phyloP scores from a whole-genome alignment of 2,888 invertebrate species.

The Nomada lathburiana region DNA sequence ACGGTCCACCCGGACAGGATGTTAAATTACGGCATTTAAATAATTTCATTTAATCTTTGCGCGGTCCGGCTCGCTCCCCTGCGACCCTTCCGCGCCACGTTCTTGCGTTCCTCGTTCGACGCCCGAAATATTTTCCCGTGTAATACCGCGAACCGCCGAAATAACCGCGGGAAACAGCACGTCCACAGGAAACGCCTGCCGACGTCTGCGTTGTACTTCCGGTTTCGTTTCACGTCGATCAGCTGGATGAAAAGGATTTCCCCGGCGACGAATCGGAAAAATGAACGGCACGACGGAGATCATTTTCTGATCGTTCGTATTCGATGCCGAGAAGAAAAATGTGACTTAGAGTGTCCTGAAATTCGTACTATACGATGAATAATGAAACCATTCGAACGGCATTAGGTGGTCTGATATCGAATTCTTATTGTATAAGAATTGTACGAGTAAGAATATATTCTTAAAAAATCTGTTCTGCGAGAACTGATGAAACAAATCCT shows the following conservation, averaged over 20 bases:
- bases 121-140: slow-evolving; percentile 51
- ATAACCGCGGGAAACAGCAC: slow-evolving; percentile 35
- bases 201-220: slow-evolving; percentile 20
- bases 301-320: slow-evolving; percentile 1
- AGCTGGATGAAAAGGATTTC: slow-evolving; percentile 36
- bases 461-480: too few relatives aligned
- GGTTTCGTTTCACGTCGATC: slow-evolving; percentile 49
- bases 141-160: slow-evolving; percentile 42
- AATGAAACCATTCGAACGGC: too few relatives aligned
- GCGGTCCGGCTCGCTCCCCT: slow-evolving; percentile 18
- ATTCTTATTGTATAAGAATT: too few relatives aligned
- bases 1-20: slow-evolving; percentile 69
- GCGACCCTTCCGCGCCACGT: slow-evolving; percentile 5
- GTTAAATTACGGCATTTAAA: slow-evolving; percentile 82
- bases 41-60: slow-evolving; percentile 81
- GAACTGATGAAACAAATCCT: too few relatives aligned
- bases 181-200: slow-evolving; percentile 25
- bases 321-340: too few relatives aligned
- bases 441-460: too few relatives aligned
- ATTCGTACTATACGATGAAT: too few relatives aligned
- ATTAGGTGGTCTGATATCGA: too few relatives aligned
- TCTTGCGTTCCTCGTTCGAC: slow-evolving; percentile 37
- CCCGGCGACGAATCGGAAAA: slow-evolving; percentile 33
- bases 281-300: not conserved
- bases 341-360: too few relatives aligned